Conservation (phyloP, 2,797 vertebrate genomes). For the Apogon hyalosoma region DNA sequence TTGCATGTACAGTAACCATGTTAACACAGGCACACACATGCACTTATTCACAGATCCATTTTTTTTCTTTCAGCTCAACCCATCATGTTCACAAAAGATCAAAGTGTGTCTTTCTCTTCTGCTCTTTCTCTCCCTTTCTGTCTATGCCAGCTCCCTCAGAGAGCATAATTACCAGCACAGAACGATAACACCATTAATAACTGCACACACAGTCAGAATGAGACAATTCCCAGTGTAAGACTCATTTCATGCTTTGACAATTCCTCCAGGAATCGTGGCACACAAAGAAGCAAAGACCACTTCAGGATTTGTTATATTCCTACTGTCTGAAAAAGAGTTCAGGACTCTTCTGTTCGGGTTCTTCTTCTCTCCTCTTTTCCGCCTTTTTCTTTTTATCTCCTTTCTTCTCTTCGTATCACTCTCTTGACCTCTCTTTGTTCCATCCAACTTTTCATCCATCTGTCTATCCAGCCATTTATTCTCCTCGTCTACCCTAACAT, state of each 20-base stretch:
- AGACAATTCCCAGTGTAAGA: constrained; percentile 81
- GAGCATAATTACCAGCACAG: constrained; percentile 85
- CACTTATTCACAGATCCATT: constrained; percentile 57
- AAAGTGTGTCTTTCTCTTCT: constrained; percentile 80
- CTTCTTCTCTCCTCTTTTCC: constrained; percentile 39
- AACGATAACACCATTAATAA: constrained; percentile 86
- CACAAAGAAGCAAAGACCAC: constrained; percentile 78
- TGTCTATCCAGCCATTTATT: constrained; percentile 59
- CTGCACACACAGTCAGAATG: constrained; percentile 74
- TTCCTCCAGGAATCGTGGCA: constrained; percentile 81
- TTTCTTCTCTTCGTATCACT: constrained; percentile 33
- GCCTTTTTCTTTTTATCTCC: constrained; percentile 34
- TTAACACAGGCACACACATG: constrained; percentile 23
- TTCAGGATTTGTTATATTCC: constrained; percentile 75
- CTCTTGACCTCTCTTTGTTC: constrained; percentile 58
- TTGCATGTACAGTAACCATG: constrained; percentile 45
- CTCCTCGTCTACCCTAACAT: constrained; percentile 44
- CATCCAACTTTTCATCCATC: constrained; percentile 51
- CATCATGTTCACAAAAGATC: constrained; percentile 82
- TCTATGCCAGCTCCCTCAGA: constrained; percentile 72
- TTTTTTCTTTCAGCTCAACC: constrained; percentile 65
- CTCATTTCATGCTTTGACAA: constrained; percentile 87
- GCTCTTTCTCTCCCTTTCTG: constrained; percentile 67
- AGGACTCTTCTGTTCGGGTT: constrained; percentile 48
- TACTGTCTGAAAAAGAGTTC: constrained; percentile 67